Evolutionary conservation across 2,797 vertebrate genomes (phyloP), one percentile per base, ranked within the genome.

Genomic region (Ataeniobius toweri): DNA sequence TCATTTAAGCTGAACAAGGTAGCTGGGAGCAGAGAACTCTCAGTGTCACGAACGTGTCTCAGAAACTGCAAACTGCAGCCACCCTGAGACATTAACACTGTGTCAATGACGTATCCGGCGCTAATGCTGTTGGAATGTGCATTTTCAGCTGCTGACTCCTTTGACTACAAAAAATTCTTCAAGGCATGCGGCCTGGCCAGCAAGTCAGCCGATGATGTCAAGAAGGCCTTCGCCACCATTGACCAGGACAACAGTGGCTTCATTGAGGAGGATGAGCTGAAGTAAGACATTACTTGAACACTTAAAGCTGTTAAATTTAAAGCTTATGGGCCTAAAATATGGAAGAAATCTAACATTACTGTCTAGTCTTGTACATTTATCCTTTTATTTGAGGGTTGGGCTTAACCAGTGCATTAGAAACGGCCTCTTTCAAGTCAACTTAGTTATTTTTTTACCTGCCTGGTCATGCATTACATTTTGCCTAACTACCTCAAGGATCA

Each of bases 241-340:
- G 96, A 96, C 85, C 93, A 96, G 94, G 95, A 96, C 90, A 94
- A 90, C 78, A 96, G 93, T 1, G 96, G 94, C 84, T 96, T 94
- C 92, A 96, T 95, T 93, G 95, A 97, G 94, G 94, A 97, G 93
- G 94, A 96, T 0, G 96, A 96, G 91, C 85, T 96, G 78, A 96
- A 95, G 96, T 97, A 93, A 95, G 94, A 83, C 58, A 72, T 70
- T 51, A 10, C 13, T 53, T 51, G 5, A 46, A 80, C 72, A 82
- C 78, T 87, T 61, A 6, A 56, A 76, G 22, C 16, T 36, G 69
- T n/a, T 69, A 46, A 69, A 69, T 26, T 26, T 6, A 70, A 46
- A 26, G 20, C 61, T 48, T 44, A 63, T 31, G 5, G 3, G 75
- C 50, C 10, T 24, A 77, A 80, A 77, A 75, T 51, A 69, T 59